Evolutionary conservation across 2,797 vertebrate genomes (phyloP).

Genomic region (Sorex maritimensis): DNA sequence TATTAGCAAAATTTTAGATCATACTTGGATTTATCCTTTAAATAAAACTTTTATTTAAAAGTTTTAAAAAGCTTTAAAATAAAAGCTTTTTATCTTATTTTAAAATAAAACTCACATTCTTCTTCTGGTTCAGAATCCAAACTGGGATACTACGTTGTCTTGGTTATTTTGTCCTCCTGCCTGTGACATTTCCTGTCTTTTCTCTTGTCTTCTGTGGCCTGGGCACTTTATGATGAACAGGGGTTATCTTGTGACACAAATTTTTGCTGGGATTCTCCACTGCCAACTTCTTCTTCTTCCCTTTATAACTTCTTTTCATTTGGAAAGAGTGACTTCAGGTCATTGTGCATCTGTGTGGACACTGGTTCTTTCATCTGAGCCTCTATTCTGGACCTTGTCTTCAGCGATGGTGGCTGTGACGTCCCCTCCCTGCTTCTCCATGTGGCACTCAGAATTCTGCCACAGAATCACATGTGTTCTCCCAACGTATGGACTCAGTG

Average conservation of each 20-base stretch:
- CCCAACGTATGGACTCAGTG: background rate
- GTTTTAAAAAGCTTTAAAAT: no score
- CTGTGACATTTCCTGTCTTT: background rate
- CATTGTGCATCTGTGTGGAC: no score
- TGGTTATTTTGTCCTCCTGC: background rate
- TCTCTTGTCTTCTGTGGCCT: background rate
- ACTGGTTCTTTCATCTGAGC: no score
- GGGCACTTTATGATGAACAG: background rate
- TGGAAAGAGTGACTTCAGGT: background rate
- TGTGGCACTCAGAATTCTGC: background rate
- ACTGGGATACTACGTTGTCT: no score
- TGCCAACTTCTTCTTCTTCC: background rate
- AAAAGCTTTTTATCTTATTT: no score
- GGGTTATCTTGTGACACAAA: background rate
- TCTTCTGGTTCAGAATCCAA: background rate
- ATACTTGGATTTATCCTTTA: background rate
- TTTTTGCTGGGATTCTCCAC: background rate
- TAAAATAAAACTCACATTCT: background rate
- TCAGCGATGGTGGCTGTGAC: background rate
- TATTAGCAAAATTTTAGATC: background rate
- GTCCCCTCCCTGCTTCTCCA: background rate
- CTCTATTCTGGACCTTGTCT: background rate
- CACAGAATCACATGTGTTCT: background rate
- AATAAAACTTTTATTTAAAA: no score
- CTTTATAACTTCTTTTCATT: constrained; percentile 7